Evolutionary conservation across 2,113 vertebrate species (phyloP).

Genomic region (Lota lota): DNA sequence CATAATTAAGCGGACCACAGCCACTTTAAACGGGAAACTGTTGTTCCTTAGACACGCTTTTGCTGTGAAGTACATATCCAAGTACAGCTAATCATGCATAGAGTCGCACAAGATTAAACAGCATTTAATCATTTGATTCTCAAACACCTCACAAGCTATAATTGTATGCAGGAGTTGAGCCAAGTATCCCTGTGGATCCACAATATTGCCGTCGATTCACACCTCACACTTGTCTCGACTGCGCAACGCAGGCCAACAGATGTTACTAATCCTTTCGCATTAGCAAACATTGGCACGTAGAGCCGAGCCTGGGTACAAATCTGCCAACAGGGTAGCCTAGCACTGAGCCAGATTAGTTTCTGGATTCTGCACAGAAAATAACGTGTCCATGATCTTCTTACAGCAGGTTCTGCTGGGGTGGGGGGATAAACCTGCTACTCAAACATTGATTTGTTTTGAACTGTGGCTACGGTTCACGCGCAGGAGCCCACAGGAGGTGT

Average conservation of each 20-base stretch:
- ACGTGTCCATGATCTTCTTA: constrained; percentile 45
- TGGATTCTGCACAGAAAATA: constrained; percentile 27
- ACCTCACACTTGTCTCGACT: constrained; percentile 21
- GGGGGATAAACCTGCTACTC: constrained; percentile 36
- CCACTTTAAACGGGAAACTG: constrained; percentile 30
- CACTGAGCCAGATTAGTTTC: constrained; percentile 49
- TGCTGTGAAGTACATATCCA: constrained; percentile 28
- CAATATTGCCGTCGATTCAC: constrained; percentile 36
- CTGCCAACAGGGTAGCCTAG: constrained; percentile 40
- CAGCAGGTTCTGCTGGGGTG: constrained; percentile 13
- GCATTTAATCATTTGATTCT: constrained; percentile 41
- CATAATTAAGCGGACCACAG: constrained; percentile 30
- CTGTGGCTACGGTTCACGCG: constrained; percentile 34
- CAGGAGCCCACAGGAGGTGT: constrained; percentile 8
- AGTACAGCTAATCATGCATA: constrained; percentile 31
- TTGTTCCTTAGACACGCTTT: constrained; percentile 24
- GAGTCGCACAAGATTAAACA: constrained; percentile 29
- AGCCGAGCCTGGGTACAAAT: constrained; percentile 24
- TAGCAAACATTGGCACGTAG: constrained; percentile 38
- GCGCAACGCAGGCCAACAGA: constrained; percentile 48
- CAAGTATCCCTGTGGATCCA: constrained; percentile 29
- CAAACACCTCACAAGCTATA: constrained; percentile 38
- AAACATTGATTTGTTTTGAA: constrained; percentile 36
- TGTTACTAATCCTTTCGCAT: constrained; percentile 33
- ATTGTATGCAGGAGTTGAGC: constrained; percentile 37